Conservation (phyloP, 2,797 vertebrate genomes). For the Vipera latastei region DNA sequence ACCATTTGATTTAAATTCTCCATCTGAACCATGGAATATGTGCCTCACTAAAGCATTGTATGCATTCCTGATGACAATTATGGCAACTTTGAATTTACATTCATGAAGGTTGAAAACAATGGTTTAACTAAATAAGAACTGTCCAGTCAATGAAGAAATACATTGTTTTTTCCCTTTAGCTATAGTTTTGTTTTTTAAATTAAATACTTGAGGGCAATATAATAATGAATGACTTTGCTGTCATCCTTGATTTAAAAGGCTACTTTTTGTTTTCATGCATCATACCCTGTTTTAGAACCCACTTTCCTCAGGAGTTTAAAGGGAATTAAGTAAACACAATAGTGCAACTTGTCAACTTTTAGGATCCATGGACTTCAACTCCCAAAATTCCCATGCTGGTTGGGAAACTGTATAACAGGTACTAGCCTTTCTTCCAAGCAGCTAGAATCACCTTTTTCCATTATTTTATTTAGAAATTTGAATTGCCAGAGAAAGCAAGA, state of each 20-base stretch:
- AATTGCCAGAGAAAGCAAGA: background rate
- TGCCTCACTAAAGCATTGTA: background rate
- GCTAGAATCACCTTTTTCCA: background rate
- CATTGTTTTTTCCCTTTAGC: background rate
- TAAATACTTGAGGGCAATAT: conserved; percentile 36
- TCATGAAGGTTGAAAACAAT: background rate
- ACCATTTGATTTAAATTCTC: background rate
- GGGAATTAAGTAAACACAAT: background rate
- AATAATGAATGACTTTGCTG: background rate
- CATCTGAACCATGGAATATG: background rate
- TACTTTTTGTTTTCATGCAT: background rate
- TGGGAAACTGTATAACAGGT: background rate
- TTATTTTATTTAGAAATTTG: background rate
- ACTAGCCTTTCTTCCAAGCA: background rate
- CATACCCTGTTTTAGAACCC: background rate
- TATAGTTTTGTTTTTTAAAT: conserved; percentile 3
- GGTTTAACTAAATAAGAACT: background rate
- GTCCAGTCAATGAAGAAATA: background rate
- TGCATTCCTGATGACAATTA: background rate
- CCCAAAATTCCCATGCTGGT: background rate
- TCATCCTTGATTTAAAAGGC: background rate
- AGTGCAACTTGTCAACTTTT: background rate
- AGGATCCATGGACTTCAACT: background rate
- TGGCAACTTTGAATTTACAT: background rate
- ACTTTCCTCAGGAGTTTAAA: conserved; percentile 5